These are phyloP conservation scores for Gobionotothen gibberifrons DNA, from an alignment of 2,797 vertebrate genomes.

Conservation along the genomic window DNA sequence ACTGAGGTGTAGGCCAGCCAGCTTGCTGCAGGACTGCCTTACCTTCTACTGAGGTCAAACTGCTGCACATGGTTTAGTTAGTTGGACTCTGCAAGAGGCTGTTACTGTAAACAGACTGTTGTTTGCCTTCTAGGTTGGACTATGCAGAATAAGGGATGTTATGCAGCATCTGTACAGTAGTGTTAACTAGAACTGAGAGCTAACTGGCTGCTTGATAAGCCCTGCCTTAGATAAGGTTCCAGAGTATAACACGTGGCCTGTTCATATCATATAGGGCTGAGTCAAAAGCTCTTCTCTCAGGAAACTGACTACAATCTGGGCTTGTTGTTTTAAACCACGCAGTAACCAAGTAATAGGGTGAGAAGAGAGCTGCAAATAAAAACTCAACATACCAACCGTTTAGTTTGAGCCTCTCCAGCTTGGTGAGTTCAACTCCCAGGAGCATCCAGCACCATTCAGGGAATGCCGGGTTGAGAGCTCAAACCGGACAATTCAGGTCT, in stretches of 20 bases:
- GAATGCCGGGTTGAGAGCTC: constrained; percentile 76
- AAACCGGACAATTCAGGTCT: constrained; percentile 79
- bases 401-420: constrained; percentile 62
- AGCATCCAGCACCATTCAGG: constrained; percentile 72
- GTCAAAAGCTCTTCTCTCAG: constrained; percentile 79
- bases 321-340: constrained; percentile 51
- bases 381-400: constrained; percentile 35
- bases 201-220: constrained; percentile 50
- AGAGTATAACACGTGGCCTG: constrained; percentile 42
- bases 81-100: constrained; percentile 56
- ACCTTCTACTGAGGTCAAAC: constrained; percentile 53
- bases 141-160: constrained; percentile 69
- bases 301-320: constrained; percentile 71
- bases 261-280: constrained; percentile 44
- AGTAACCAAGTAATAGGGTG: constrained; percentile 11
- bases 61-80: constrained; percentile 50
- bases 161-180: constrained; percentile 27
- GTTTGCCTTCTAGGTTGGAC: constrained; percentile 72
- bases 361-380: constrained; percentile 28
- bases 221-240: constrained; percentile 58
- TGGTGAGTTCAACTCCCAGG: constrained; percentile 58
- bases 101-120: constrained; percentile 72
- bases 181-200: constrained; percentile 37
- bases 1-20: constrained; percentile 46
- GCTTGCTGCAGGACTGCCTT: constrained; percentile 42